Evolutionary conservation across 2,888 invertebrate genomes (phyloP).

Genomic region (Nysson spinosus): DNA sequence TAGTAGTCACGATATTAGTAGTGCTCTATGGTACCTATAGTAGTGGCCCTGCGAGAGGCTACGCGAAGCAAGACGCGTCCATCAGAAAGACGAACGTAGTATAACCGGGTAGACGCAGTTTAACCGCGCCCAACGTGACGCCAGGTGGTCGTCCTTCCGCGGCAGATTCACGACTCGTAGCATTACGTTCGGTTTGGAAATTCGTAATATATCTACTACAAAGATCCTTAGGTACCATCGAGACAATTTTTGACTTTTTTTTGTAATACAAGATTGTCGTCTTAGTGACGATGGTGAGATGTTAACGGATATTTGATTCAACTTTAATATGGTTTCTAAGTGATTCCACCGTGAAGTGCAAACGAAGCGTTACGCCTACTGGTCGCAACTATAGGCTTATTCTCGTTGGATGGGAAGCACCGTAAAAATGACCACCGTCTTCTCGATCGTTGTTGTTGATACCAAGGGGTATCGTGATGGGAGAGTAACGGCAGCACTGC

Average conservation of each 20-base stretch:
- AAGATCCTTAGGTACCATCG: no score
- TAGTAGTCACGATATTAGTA: constrained; percentile 41
- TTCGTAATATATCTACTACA: no score
- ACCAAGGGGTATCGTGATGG: constrained; percentile 13
- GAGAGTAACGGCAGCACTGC: constrained; percentile 41
- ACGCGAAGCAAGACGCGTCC: constrained; percentile 40
- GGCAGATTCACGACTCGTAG: constrained; percentile 1
- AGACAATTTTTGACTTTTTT: no score
- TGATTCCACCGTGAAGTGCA: no score
- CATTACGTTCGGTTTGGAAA: background rate
- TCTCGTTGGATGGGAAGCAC: background rate
- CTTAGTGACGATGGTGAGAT: no score
- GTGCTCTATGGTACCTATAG: constrained; percentile 21
- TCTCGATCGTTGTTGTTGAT: background rate
- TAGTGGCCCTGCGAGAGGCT: constrained; percentile 27
- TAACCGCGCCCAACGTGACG: constrained; percentile 75
- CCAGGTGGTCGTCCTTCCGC: constrained; percentile 56
- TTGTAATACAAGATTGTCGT: no score
- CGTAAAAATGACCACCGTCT: constrained; percentile 22
- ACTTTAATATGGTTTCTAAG: no score
- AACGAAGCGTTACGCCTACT: no score
- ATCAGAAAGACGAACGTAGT: constrained; percentile 35
- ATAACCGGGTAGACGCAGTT: constrained; percentile 42
- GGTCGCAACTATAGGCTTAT: background rate
- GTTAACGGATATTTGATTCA: no score